phyloP scores from a whole-genome alignment of 2,113 vertebrate genomes.

The Stigmatopora nigra region DNA sequence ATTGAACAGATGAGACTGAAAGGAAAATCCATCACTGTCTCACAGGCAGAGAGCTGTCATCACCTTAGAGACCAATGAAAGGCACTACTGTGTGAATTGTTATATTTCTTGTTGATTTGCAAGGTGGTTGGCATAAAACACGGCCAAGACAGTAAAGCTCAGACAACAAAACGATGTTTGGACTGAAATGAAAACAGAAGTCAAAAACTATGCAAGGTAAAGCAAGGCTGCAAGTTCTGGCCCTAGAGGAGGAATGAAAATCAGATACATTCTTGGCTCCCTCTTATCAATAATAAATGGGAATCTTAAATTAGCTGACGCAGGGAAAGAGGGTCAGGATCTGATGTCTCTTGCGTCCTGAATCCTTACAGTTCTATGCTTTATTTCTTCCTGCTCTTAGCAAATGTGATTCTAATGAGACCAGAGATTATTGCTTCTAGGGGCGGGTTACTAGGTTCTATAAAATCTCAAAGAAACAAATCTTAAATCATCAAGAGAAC shows the following conservation, averaged over 20 bases:
- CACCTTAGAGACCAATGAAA: constrained; percentile 33
- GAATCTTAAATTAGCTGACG: constrained; percentile 65
- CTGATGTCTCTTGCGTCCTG: constrained; percentile 34
- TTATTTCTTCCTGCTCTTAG: constrained; percentile 36
- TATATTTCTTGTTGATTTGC: constrained; percentile 26
- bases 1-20: constrained; percentile 28
- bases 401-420: constrained; percentile 36
- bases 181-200: background rate
- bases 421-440: constrained; percentile 22
- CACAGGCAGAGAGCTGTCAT: constrained; percentile 22
- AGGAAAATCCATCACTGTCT: constrained; percentile 17
- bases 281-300: constrained; percentile 77
- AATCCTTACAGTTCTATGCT: constrained; percentile 20
- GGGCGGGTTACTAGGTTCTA: constrained; percentile 4
- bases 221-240: constrained; percentile 44
- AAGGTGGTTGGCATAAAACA: constrained; percentile 5
- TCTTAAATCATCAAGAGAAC: background rate
- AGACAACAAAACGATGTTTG: constrained; percentile 1
- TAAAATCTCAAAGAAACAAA: constrained; percentile 20
- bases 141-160: background rate
- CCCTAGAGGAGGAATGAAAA: constrained; percentile 52
- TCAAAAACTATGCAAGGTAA: background rate
- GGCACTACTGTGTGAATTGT: constrained; percentile 6
- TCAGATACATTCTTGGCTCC: constrained; percentile 67
- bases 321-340: constrained; percentile 32